A percentile compares a stretch with the other conserved stretches of the same genome.
phyloP scores from a whole-genome alignment of 53 echinoderm and acorn worm genomes.

The Luidia sarsii region DNA sequence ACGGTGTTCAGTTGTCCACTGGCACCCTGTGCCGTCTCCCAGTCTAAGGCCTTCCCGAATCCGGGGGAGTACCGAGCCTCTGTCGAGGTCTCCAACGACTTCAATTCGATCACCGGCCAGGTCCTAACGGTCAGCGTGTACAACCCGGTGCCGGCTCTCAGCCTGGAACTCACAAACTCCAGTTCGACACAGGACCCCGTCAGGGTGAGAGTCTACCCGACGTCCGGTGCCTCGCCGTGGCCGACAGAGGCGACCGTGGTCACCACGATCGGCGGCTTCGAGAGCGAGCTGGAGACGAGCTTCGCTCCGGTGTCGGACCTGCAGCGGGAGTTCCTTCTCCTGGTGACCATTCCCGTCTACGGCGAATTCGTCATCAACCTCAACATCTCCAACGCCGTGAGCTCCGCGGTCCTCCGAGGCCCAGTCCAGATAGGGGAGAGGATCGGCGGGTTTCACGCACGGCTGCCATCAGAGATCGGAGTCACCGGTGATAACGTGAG shows the following conservation, averaged over 20 bases:
- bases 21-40: constrained; percentile 33
- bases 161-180: constrained; percentile 12
- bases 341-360: constrained; percentile 10
- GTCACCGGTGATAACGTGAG: constrained; percentile 12
- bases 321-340: neutral
- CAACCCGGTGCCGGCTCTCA: constrained; percentile 27
- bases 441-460: constrained; percentile 30
- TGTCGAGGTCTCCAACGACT: constrained; percentile 52
- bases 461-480: neutral
- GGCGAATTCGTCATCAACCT: neutral
- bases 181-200: constrained; percentile 23
- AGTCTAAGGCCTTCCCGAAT: constrained; percentile 1
- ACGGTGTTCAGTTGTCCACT: constrained; percentile 4
- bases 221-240: constrained; percentile 17
- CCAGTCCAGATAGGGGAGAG: constrained; percentile 8
- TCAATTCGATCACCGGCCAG: constrained; percentile 9
- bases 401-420: neutral
- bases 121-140: constrained; percentile 5
- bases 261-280: constrained; percentile 7
- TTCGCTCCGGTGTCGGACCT: neutral
- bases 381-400: constrained; percentile 31
- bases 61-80: neutral
- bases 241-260: constrained; percentile 37
- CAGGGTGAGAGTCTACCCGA: neutral
- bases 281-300: neutral